Evolutionary conservation across 2,113 vertebrate genomes (phyloP).

Genomic region (Poeciliopsis prolifica): DNA sequence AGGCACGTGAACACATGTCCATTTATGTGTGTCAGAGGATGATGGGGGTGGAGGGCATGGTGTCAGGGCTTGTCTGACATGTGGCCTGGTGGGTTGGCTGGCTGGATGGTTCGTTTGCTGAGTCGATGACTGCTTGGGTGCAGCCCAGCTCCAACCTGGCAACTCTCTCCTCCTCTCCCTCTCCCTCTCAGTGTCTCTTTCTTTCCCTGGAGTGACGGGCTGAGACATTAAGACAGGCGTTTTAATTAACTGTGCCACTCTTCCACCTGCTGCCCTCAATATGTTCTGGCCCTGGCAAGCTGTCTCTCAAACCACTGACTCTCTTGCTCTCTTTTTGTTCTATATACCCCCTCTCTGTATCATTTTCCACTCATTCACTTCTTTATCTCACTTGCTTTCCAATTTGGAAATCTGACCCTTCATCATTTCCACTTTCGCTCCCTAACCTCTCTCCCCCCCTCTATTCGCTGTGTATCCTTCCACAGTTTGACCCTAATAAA

Average conservation of each 20-base stretch:
- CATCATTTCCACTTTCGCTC: constrained; percentile 36
- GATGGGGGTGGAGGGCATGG: constrained; percentile 67
- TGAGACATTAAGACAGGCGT: constrained; percentile 79
- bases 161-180: constrained; percentile 51
- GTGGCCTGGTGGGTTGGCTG: constrained; percentile 71
- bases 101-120: constrained; percentile 63
- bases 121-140: constrained; percentile 65
- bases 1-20: constrained; percentile 17
- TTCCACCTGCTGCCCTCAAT: constrained; percentile 82
- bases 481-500: constrained; percentile 67
- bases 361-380: constrained; percentile 28
- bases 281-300: constrained; percentile 78
- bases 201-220: constrained; percentile 74
- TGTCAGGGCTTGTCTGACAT: constrained; percentile 79
- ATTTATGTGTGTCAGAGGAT: constrained; percentile 38
- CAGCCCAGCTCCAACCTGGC: constrained; percentile 70
- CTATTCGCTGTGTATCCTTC: constrained; percentile 28
- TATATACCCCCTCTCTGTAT: constrained; percentile 41
- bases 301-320: constrained; percentile 72
- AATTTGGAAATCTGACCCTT: constrained; percentile 56
- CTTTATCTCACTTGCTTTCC: constrained; percentile 36
- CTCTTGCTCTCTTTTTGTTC: constrained; percentile 60
- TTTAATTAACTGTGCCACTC: constrained; percentile 82
- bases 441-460: constrained; percentile 24
- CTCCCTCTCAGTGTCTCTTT: constrained; percentile 41